Conservation (phyloP, 37 sponge, comb jelly and placozoan genomes). For the Geodia barretti region DNA sequence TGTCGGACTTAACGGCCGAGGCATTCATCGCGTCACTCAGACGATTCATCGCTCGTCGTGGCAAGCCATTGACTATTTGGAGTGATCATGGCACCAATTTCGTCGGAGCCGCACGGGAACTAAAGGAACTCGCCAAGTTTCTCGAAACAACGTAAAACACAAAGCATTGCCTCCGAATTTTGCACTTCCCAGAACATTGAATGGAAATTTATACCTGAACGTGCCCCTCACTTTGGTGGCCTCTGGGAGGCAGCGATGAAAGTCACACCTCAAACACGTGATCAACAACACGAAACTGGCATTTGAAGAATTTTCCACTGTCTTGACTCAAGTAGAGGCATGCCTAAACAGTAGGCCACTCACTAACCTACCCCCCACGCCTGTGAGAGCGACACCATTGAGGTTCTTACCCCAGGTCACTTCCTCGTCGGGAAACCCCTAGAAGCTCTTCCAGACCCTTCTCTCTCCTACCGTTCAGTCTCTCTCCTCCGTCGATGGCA, state of each 20-base stretch:
- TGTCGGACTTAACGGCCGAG: constrained; percentile 20
- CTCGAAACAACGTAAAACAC: constrained; percentile 1
- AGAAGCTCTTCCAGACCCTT: constrained; percentile 10
- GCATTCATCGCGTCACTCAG: constrained; percentile 19
- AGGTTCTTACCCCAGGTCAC: constrained; percentile 44
- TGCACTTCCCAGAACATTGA: constrained; percentile 14
- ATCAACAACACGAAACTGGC: background rate
- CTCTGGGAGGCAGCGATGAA: constrained; percentile 9
- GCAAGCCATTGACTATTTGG: constrained; percentile 20
- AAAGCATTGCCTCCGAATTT: constrained; percentile 2
- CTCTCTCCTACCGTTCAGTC: background rate
- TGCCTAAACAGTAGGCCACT: constrained; percentile 33
- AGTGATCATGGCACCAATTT: constrained; percentile 48
- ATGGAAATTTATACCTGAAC: constrained; percentile 31
- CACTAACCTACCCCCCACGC: background rate
- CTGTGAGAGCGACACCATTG: constrained; percentile 41
- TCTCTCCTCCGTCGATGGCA: constrained; percentile 18
- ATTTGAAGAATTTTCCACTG: background rate
- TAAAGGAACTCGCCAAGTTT: constrained; percentile 17
- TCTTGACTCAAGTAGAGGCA: constrained; percentile 9
- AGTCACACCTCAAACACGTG: background rate
- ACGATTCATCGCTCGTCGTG: constrained; percentile 29
- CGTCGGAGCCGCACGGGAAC: constrained; percentile 16
- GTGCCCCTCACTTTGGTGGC: constrained; percentile 22
- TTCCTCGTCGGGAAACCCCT: constrained; percentile 40